Evolutionary conservation across 1,140 invertebrate genomes (phyloP), one percentile per base, ranked within the genome.

Genomic region (Antheraea pernyi): DNA sequence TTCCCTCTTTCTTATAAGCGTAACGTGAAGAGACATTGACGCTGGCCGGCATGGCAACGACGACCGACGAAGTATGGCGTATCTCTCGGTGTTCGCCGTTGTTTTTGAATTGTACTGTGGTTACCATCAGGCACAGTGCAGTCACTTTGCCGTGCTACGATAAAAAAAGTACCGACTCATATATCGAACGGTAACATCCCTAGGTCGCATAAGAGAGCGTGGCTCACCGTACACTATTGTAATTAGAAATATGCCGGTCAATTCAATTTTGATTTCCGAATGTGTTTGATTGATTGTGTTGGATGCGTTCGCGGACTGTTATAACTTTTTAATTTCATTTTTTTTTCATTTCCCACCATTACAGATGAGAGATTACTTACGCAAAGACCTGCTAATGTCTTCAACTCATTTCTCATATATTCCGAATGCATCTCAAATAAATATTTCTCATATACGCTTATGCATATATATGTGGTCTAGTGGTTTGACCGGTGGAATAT

Each of bases 181-280:
- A 53, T 1, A 53, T 60, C 18, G 19, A 63, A 63, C 8, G 39
- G 46, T 53, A 5, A 67, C 53, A 64, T 46, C 69, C 37, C 36
- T 22, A 62, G 7, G 61, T 16, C 10, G 16, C 39, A 60, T 30
- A 22, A 60, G 59, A 8, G 46, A 53, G 46, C 46, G 11, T n/a
- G 16, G 46, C 58, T n/a, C 16, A n/a, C 59, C 9, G 59, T 30
- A 19, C 59, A 60, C 19, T 63, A 36, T 63, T 65, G 70, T 72
- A 75, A 75, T 75, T 75, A 72, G 62, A 75, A 61, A 53, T 58
- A 60, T 19, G 11, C 61, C 46, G 53, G 62, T 68, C 73, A 66
- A 68, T 63, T 63, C 61, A 63, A 63, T 37, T 63, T 63, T 36
- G 61, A 63, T 63, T 63, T 30, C 37, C 16, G 59, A 22, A 30